These are phyloP conservation scores for Labia minor DNA, from an alignment of 2,888 invertebrate species.

Conservation along the genomic window DNA sequence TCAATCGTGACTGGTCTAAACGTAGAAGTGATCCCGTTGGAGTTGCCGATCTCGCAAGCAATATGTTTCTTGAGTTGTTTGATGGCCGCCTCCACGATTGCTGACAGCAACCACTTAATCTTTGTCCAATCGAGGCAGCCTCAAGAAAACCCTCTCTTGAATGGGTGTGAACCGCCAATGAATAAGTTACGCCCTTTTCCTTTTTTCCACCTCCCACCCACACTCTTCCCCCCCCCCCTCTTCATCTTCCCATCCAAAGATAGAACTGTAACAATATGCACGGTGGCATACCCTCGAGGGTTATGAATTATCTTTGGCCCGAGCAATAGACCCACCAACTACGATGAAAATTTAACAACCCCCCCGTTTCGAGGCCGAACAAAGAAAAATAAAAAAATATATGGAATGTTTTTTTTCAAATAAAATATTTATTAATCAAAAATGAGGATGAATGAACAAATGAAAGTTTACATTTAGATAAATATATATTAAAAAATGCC, in stretches of 20 bases:
- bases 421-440: too few species aligned
- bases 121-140: neutral
- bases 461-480: too few species aligned
- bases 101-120: constrained; percentile 2
- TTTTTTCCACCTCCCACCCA: neutral
- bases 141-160: neutral
- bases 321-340: neutral
- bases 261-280: constrained; percentile 1
- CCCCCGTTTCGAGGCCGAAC: neutral
- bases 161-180: constrained; percentile 5
- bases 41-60: neutral
- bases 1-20: neutral
- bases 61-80: neutral
- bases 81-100: neutral
- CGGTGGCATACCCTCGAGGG: neutral
- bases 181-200: neutral
- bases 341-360: neutral
- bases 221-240: too few species aligned
- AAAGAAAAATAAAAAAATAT: too few species aligned
- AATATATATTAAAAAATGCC: too few species aligned
- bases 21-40: neutral
- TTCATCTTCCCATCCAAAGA: too few species aligned
- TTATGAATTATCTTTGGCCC: constrained; percentile 9
- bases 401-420: too few species aligned
- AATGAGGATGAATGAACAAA: too few species aligned